phyloP scores from a whole-genome alignment of 2,888 invertebrate genomes.

The Empis stercorea region DNA sequence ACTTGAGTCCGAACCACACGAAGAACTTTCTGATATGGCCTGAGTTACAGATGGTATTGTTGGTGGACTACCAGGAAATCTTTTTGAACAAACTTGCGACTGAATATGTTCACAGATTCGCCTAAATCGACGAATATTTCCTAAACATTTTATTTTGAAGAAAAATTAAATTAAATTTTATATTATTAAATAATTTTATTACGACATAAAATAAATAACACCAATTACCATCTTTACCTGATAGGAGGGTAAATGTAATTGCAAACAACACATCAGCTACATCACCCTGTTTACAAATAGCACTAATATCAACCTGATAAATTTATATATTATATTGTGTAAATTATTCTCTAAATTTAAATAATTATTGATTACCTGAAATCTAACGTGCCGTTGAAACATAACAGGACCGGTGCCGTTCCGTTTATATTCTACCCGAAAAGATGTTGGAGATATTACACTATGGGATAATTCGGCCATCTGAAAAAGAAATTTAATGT shows the following conservation, averaged over 20 bases:
- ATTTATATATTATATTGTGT: not conserved
- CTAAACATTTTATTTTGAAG: slow-evolving; percentile 38
- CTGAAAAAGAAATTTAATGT: slow-evolving; percentile 36
- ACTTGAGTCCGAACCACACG: slow-evolving; percentile 36
- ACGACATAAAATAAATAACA: too few species aligned
- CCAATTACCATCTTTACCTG: slow-evolving; percentile 47
- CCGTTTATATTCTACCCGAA: slow-evolving; percentile 93
- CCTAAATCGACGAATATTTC: slow-evolving; percentile 87
- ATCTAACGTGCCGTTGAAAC: slow-evolving; percentile 92
- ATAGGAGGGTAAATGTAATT: slow-evolving; percentile 85
- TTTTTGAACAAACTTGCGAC: slow-evolving; percentile 55
- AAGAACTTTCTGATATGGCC: slow-evolving; percentile 38
- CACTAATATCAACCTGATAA: slow-evolving; percentile 79
- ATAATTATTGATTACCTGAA: slow-evolving; percentile 49
- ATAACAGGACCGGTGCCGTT: slow-evolving; percentile 89
- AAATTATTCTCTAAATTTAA: not conserved
- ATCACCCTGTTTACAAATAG: slow-evolving; percentile 62
- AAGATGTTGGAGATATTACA: slow-evolving; percentile 96
- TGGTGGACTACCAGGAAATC: slow-evolving; percentile 38
- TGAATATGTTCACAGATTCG: slow-evolving; percentile 95
- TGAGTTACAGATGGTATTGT: slow-evolving; percentile 33
- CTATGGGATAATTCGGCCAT: slow-evolving; percentile 94
- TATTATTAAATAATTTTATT: not conserved
- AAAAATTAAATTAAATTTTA: not conserved
- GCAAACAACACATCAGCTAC: slow-evolving; percentile 68